Base-by-base conservation (phyloP, 2,797 vertebrate species). In the Rhinophrynus dorsalis region DNA sequence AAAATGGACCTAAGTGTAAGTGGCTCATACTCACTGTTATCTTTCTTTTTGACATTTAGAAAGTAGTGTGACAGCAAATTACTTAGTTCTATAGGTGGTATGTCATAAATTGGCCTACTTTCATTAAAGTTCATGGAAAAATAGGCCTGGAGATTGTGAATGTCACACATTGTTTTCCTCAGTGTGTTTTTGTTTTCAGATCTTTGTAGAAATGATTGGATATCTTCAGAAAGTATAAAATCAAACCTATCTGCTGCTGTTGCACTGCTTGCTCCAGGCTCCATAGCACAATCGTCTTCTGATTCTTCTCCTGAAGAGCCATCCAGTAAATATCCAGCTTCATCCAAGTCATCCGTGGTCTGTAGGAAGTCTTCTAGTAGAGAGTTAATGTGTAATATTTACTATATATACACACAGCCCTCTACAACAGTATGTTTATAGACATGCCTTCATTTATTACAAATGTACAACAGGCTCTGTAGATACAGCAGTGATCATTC, bases 371-470 rank as follows among this genome's bases (percentile, higher is more conserved):
- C 55, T 57, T 57, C 55, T 57, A 35, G 59, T 48, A 48, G 59
- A 48, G 59, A 62, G 59, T 62, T 50, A 62, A 62, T 50, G 59
- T 62, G 59, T 62, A 62, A 62, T 62, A 45, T 62, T 62, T 62
- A 62, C 44, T 62, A 62, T 62, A 62, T 62, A 62, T 62, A 48
- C 59, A 61, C 58, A 61, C 58, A 61, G 44, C 58, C 58, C 58
- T 61, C 58, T 7, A 26, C 55, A 57, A 38, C 21, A 57, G 12
- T 38, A 57, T 57, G 32, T 38, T 57, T 12, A 57, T 13, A 37
- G 6, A 24, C 33, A 57, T 56, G 17, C 9, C 52, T 56, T 13
- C 9, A 56, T 54, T 26, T 26, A 26, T 12, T 51, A 51, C 5
- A 29, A 51, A 51, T 8, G n/a, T n/a, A 15, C 5, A 11, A 6